phyloP scores from a whole-genome alignment of 2,797 vertebrate genomes.

The Sebastes melanostomus region DNA sequence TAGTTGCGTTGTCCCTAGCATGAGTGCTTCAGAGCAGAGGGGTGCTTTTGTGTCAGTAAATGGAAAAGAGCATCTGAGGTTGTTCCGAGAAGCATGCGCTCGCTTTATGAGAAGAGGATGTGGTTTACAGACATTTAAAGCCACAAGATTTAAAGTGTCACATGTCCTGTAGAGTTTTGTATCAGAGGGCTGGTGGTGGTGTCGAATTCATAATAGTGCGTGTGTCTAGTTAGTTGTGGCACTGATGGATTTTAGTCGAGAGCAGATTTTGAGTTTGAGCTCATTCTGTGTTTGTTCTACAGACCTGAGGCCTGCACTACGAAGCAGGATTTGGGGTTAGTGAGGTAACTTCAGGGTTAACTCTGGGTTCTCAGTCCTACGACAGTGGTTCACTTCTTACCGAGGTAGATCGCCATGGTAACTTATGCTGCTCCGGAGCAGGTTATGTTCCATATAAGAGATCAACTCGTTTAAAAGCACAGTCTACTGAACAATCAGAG shows the following conservation, averaged over 20 bases:
- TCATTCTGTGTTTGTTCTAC: slow-evolving; percentile 19
- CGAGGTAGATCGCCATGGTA: too few species aligned
- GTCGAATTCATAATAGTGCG: slow-evolving; percentile 9
- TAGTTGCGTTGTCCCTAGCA: slow-evolving; percentile 22
- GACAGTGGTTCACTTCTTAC: too few species aligned
- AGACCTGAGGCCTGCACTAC: background rate
- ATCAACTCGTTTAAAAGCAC: too few species aligned
- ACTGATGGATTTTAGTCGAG: slow-evolving; percentile 32
- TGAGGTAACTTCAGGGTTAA: too few species aligned
- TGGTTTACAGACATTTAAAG: slow-evolving; percentile 36
- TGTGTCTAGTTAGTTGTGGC: slow-evolving; percentile 40
- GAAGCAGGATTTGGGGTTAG: too few species aligned
- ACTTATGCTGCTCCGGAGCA: too few species aligned
- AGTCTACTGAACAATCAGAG: too few species aligned
- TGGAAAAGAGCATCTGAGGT: slow-evolving; percentile 13
- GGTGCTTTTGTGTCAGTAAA: slow-evolving; percentile 10
- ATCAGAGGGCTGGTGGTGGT: slow-evolving; percentile 1
- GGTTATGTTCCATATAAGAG: too few species aligned
- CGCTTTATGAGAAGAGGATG: slow-evolving; percentile 50
- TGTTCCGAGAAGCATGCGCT: background rate
- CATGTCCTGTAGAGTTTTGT: slow-evolving; percentile 13
- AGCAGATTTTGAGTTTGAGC: slow-evolving; percentile 28
- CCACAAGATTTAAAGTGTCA: slow-evolving; percentile 25
- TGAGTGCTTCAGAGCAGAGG: slow-evolving; percentile 23
- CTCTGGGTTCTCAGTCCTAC: too few species aligned